Evolutionary conservation across 1,140 invertebrate species (phyloP).

Genomic region (Drosophila prosaltans): DNA sequence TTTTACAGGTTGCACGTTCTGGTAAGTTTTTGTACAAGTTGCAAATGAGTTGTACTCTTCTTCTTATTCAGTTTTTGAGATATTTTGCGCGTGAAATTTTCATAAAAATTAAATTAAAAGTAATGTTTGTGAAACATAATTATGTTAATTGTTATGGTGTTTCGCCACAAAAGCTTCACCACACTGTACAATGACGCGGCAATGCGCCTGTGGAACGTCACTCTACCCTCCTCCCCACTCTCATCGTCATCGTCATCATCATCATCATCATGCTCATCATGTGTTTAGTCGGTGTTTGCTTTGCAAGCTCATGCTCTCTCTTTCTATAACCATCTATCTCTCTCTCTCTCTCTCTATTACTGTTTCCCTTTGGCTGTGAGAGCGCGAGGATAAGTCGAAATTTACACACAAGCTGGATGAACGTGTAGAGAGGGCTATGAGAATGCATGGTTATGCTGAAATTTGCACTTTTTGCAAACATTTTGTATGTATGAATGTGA

Average conservation of each 20-base stretch:
- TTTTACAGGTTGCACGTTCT: neutral
- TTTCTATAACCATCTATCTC: neutral
- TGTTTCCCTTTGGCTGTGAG: conserved; percentile 35
- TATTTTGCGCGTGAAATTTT: neutral
- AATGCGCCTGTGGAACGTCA: conserved; percentile 2
- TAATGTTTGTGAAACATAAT: conserved; percentile 10
- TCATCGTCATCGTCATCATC: neutral
- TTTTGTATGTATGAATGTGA: conserved; percentile 15
- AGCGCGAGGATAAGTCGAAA: conserved; percentile 71
- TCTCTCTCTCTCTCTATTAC: neutral
- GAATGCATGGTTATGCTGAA: conserved; percentile 67
- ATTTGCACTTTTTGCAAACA: conserved; percentile 66
- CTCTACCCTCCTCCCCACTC: no score
- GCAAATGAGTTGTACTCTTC: neutral
- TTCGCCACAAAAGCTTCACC: neutral
- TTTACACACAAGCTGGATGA: conserved; percentile 62
- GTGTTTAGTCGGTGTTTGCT: conserved; percentile 54
- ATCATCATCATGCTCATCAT: conserved; percentile 6
- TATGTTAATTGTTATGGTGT: conserved; percentile 15
- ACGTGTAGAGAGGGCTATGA: conserved; percentile 31
- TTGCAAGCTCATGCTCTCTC: conserved; percentile 50
- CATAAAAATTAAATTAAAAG: conserved; percentile 12
- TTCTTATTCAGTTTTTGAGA: neutral
- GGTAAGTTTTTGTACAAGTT: no score
- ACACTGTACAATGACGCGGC: conserved; percentile 6